These are phyloP conservation scores for Argya squamiceps DNA, from an alignment of 2,797 vertebrate genomes.

Conservation along the genomic window DNA sequence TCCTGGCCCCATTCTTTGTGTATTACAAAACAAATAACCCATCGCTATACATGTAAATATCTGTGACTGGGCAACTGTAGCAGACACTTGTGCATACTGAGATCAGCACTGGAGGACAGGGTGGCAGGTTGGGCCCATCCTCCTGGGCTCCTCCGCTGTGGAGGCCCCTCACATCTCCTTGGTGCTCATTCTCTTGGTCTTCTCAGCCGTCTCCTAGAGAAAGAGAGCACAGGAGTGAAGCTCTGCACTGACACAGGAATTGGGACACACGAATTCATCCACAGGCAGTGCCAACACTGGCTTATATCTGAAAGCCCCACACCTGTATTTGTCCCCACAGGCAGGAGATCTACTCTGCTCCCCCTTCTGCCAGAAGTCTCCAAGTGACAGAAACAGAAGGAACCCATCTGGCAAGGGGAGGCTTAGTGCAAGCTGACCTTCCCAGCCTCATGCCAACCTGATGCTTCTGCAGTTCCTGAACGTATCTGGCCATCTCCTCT, in stretches of 20 bases:
- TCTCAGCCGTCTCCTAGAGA: constrained; percentile 89
- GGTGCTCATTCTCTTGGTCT: constrained; percentile 87
- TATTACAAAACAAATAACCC: constrained; percentile 75
- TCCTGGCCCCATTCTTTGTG: constrained; percentile 65
- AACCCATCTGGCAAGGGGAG: neutral
- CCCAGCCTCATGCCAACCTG: constrained; percentile 80
- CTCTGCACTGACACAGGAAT: neutral
- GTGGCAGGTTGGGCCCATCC: constrained; percentile 27
- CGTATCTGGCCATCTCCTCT: constrained; percentile 89
- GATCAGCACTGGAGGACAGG: constrained; percentile 69
- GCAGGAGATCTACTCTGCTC: neutral
- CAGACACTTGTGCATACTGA: constrained; percentile 71
- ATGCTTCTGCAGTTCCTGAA: constrained; percentile 94
- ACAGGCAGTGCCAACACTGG: neutral
- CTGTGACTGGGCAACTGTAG: constrained; percentile 74
- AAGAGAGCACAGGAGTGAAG: constrained; percentile 19
- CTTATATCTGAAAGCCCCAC: neutral
- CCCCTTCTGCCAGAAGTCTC: neutral
- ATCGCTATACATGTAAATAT: constrained; percentile 79
- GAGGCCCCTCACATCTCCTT: constrained; percentile 87
- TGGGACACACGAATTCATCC: neutral
- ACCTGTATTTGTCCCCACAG: neutral
- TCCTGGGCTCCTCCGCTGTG: constrained; percentile 24
- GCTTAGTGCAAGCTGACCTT: neutral
- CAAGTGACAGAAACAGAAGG: neutral